phyloP scores from a whole-genome alignment of 2,797 vertebrate species.

The Argentina silus region DNA sequence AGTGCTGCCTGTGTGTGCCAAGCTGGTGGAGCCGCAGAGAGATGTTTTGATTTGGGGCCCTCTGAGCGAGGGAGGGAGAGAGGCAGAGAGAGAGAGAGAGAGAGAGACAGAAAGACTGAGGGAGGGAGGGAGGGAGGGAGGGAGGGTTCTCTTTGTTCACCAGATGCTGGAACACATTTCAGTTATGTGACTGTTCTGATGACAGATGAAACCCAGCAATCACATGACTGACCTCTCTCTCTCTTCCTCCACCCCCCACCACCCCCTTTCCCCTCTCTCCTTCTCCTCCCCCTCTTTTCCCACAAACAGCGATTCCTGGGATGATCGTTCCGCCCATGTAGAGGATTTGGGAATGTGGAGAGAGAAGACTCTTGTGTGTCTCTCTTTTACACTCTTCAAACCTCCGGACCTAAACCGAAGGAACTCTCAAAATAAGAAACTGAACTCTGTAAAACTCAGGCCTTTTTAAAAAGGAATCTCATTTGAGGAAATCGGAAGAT shows the following conservation, averaged over 20 bases:
- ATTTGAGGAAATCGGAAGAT: constrained; percentile 81
- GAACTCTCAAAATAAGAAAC: constrained; percentile 67
- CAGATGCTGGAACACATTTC: constrained; percentile 76
- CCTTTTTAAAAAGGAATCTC: constrained; percentile 91
- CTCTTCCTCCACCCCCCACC: constrained; percentile 24
- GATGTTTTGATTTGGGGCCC: constrained; percentile 71
- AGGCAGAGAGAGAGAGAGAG: constrained; percentile 61
- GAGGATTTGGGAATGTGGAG: constrained; percentile 79
- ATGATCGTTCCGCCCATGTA: constrained; percentile 99
- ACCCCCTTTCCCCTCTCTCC: constrained; percentile 13
- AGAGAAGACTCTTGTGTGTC: constrained; percentile 61
- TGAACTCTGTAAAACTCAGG: constrained; percentile 88
- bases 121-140: constrained; percentile 1
- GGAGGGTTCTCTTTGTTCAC: constrained; percentile 68
- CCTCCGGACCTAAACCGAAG: constrained; percentile 80
- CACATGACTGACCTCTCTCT: constrained; percentile 72
- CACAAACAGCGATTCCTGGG: constrained; percentile 91
- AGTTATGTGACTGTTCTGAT: constrained; percentile 77
- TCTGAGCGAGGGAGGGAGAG: constrained; percentile 54
- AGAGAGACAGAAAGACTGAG: constrained; percentile 68
- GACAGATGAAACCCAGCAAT: constrained; percentile 78
- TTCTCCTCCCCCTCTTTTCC: constrained; percentile 66
- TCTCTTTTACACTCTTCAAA: constrained; percentile 55
- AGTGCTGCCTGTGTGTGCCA: constrained; percentile 28
- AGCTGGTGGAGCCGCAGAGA: constrained; percentile 45